Evolutionary conservation across 2,113 vertebrate genomes (phyloP).

Genomic region (Cheirogaleus medius): DNA sequence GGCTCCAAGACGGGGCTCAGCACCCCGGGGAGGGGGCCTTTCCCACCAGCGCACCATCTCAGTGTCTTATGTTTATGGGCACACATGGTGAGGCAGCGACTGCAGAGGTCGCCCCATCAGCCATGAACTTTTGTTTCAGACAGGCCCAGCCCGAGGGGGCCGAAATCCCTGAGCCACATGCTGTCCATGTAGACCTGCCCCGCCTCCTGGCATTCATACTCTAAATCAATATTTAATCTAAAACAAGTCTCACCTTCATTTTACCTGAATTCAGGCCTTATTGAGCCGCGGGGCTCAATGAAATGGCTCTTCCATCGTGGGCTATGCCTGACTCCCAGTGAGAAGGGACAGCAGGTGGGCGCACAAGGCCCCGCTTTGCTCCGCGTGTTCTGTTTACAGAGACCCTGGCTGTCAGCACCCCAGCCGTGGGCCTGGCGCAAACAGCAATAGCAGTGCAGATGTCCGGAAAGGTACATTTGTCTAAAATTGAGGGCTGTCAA

Average conservation of each 20-base stretch:
- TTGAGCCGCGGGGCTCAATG: not conserved
- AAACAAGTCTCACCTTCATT: not conserved
- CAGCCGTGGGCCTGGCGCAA: not conserved
- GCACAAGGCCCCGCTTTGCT: rapidly evolving
- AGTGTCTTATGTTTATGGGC: rapidly evolving
- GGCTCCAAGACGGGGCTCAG: rapidly evolving
- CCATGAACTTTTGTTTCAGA: not conserved
- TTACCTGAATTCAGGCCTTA: constrained; percentile 35
- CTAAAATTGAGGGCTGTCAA: not conserved
- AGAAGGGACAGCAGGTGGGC: not conserved
- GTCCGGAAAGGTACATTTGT: constrained; percentile 53
- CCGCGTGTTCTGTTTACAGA: not conserved
- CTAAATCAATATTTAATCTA: constrained; percentile 52
- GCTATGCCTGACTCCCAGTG: not conserved
- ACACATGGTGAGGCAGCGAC: rapidly evolving
- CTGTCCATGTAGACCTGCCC: not conserved
- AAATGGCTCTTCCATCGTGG: not conserved
- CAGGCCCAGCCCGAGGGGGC: not conserved
- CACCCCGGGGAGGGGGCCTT: not conserved
- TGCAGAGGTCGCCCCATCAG: no score
- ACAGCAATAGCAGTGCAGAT: not conserved
- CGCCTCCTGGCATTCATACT: not conserved
- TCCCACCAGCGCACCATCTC: rapidly evolving
- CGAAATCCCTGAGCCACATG: not conserved
- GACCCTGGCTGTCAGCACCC: rapidly evolving